Base-by-base conservation (phyloP, 2,113 vertebrate species). In the Nothobranchius furzeri region DNA sequence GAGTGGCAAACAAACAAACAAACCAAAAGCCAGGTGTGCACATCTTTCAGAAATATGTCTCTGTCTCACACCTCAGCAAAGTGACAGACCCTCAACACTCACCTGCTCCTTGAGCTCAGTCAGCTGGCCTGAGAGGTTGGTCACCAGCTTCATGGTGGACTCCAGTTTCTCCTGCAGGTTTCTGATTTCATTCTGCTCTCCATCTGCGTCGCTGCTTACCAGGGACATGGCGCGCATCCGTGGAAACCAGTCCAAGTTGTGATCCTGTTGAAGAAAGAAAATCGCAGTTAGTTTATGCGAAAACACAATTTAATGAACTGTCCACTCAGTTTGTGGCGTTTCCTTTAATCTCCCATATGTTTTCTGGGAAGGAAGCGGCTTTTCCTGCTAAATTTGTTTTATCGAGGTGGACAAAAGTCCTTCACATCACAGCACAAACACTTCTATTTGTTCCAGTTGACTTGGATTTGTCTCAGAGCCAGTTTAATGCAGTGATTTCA, bases 161-260 rank as follows among this genome's bases (percentile, higher is more conserved):
- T 99, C 98, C 71, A 99, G 85, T 81, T 99, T 99, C 90, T 99
- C 98, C 90, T 99, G 98, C 86, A 99, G 87, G 84, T 89, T 98
- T 73, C 98, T 90, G 89, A 99, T 94, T 90, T 99, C 98, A 0
- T 99, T 99, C 92, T 99, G 98, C 71, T 99, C 98, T 0, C 98
- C 98, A 42, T 99, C 98, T 0, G 95, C 93, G 3, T 99, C 98
- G 0, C 96, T 99, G 92, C 98, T 99, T 63, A 99, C 98, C 81
- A 99, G 85, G 0, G 98, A 99, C 97, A 99, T 99, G 87, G 98
- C 98, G 8, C 98, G 85, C 97, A 99, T 99, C 1, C 98, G 91
- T 3, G 98, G 98, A 81, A 99, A 99, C 98, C 98, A 99, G 87
- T 99, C 98, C 60, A 99, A 87, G 86, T 99, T 99, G 85, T 95